Percentiles rank a stretch among this genome's conserved stretches.
These are phyloP conservation scores for Rhea americana DNA, from an alignment of 2,113 vertebrate species.

Conservation along the genomic window DNA sequence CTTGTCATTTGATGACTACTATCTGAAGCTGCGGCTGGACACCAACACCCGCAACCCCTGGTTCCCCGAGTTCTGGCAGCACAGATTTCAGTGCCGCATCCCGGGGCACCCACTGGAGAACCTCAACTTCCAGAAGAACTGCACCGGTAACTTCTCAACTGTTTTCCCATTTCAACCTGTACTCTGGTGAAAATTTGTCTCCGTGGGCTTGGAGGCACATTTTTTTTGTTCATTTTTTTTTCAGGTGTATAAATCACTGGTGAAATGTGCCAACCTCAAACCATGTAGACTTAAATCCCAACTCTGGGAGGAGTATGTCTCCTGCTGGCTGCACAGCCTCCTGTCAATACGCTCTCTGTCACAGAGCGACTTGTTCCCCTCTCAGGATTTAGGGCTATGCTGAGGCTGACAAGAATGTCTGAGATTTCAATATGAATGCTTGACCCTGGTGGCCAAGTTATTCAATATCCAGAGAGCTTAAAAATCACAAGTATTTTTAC, in stretches of 20 bases:
- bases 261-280: background rate
- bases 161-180: background rate
- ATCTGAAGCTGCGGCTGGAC: slow-evolving; percentile 90
- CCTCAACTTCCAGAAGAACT: slow-evolving; percentile 90
- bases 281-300: background rate
- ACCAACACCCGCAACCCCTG: slow-evolving; percentile 94
- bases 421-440: background rate
- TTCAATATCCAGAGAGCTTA: background rate
- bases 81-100: slow-evolving; percentile 95
- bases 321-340: background rate
- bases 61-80: slow-evolving; percentile 98
- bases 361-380: background rate
- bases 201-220: background rate
- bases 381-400: background rate
- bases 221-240: background rate
- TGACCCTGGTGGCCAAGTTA: no score
- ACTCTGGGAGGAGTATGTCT: fast-evolving
- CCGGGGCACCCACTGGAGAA: slow-evolving; percentile 90
- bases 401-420: background rate
- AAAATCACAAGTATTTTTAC: background rate
- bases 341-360: background rate
- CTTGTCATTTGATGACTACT: slow-evolving; percentile 93
- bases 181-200: background rate
- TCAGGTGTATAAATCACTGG: background rate
- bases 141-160: slow-evolving; percentile 83